These are phyloP conservation scores for Caenorhabditis doughertyi DNA, from an alignment of 2,888 invertebrate genomes.

Conservation along the genomic window DNA sequence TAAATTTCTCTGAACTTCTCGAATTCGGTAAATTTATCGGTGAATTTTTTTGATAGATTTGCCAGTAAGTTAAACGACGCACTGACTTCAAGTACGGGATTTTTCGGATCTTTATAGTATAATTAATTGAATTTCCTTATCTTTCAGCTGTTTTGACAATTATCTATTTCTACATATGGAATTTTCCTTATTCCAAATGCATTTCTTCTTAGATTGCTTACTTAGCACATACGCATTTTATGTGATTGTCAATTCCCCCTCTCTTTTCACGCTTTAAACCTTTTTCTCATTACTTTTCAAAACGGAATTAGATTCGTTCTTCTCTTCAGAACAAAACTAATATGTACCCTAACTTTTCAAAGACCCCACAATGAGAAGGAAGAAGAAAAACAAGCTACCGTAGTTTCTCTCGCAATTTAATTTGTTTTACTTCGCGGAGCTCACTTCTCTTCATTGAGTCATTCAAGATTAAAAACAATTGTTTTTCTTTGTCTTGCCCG, in stretches of 20 bases:
- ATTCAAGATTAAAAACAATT: slow-evolving; percentile 52
- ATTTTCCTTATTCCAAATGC: background rate
- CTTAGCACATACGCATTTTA: slow-evolving; percentile 36
- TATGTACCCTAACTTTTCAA: slow-evolving; percentile 14
- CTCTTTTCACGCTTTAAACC: slow-evolving; percentile 14
- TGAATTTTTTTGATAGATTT: too few relatives aligned
- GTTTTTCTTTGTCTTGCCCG: slow-evolving; percentile 23
- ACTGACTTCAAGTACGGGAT: too few relatives aligned
- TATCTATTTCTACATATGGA: too few relatives aligned
- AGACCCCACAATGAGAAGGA: background rate
- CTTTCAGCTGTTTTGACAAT: too few relatives aligned
- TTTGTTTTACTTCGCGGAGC: slow-evolving; percentile 52
- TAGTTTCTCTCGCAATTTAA: slow-evolving; percentile 35
- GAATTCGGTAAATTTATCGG: too few relatives aligned
- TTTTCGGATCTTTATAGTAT: too few relatives aligned
- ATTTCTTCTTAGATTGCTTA: slow-evolving; percentile 11
- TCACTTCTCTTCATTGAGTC: slow-evolving; percentile 9
- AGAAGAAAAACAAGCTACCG: slow-evolving; percentile 2
- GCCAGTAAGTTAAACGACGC: too few relatives aligned
- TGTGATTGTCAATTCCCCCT: slow-evolving; percentile 32
- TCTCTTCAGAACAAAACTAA: slow-evolving; percentile 8
- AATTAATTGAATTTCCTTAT: too few relatives aligned
- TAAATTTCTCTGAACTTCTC: too few relatives aligned
- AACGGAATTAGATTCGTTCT: background rate
- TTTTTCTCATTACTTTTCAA: background rate